Percentiles rank a stretch among this genome's conserved stretches.
phyloP scores from a whole-genome alignment of 2,797 vertebrate genomes.

The Danio kyathit region DNA sequence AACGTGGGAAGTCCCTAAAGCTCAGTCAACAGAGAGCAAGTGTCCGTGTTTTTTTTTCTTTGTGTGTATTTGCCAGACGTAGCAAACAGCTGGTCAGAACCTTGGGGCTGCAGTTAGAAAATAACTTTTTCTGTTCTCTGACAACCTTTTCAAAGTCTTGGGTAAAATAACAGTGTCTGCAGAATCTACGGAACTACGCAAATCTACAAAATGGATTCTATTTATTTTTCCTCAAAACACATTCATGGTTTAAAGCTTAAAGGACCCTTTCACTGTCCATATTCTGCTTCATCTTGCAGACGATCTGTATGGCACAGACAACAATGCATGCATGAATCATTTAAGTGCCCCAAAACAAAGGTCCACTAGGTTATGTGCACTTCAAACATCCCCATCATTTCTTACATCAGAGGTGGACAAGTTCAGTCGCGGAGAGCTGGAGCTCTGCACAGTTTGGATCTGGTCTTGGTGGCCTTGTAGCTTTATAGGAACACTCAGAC shows the following conservation, averaged over 20 bases:
- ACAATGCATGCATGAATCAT: background rate
- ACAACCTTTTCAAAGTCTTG: constrained; percentile 9
- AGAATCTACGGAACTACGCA: background rate
- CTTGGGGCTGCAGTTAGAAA: constrained; percentile 30
- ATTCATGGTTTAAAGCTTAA: background rate
- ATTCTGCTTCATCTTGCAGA: background rate
- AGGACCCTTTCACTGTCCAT: background rate
- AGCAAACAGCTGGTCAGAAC: constrained; percentile 16
- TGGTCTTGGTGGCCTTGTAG: too few species aligned
- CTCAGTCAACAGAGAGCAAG: constrained; percentile 44
- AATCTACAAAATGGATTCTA: background rate
- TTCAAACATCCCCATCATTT: too few species aligned
- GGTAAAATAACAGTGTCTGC: background rate
- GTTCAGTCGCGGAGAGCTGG: too few species aligned
- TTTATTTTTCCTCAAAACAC: background rate
- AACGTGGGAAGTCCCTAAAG: constrained; percentile 44
- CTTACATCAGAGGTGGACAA: too few species aligned
- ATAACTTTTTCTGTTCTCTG: constrained; percentile 19
- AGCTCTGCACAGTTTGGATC: too few species aligned
- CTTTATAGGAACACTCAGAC: too few species aligned
- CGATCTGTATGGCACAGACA: background rate
- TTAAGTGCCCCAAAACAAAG: too few species aligned
- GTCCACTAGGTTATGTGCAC: too few species aligned
- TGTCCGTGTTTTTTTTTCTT: constrained; percentile 12
- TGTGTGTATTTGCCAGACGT: background rate